Base-by-base conservation (phyloP, 2,888 invertebrate genomes). In the Hirtodrosophila trivittata region DNA sequence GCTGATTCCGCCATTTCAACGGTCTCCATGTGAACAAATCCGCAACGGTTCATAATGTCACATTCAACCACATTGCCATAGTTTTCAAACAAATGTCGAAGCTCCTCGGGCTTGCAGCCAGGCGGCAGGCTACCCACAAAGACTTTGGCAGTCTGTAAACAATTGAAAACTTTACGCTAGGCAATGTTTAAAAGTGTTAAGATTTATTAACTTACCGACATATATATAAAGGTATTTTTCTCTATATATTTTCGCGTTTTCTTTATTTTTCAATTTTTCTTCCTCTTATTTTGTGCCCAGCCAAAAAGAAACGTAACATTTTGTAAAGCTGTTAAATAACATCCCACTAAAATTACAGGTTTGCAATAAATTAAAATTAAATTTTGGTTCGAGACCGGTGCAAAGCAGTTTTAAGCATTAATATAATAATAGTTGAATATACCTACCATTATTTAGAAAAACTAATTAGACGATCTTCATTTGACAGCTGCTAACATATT, bases 11-110 rank as follows among this genome's bases (percentile, higher is more conserved):
- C 97, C 90, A 97, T 94, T 47, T 96, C 95, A 83, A 94, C 93
- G 13, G 95, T 94, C 87, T 95, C 95, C 94, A 97, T 94, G 91
- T 97, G 97, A 45, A 98, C 96, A 91, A 98, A 98, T 7, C 97
- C 98, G 90, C 97, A 98, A 64, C 97, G 94, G 90, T 97, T 97
- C 92, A 98, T 95, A 58, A 98, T 96, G 89, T 98, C 98, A 91
- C 97, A 97, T 91, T 98, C 98, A 12, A 95, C 95, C 4, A 98
- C 97, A 54, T 93, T 93, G 39, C 97, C 97, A 90, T 95, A 97
- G 49, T 95, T 94, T 75, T 95, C 94, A 91, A 98, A 98, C 45
- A 97, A 92, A 72, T 94, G 94, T 41, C 95, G 92, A 39, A 97
- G 92, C 84, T 97, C 97, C 83, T 96, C 95, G 52, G 95, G 94